Evolutionary conservation across 2,888 invertebrate genomes (phyloP).

Genomic region (Trissolcus brochymenae): DNA sequence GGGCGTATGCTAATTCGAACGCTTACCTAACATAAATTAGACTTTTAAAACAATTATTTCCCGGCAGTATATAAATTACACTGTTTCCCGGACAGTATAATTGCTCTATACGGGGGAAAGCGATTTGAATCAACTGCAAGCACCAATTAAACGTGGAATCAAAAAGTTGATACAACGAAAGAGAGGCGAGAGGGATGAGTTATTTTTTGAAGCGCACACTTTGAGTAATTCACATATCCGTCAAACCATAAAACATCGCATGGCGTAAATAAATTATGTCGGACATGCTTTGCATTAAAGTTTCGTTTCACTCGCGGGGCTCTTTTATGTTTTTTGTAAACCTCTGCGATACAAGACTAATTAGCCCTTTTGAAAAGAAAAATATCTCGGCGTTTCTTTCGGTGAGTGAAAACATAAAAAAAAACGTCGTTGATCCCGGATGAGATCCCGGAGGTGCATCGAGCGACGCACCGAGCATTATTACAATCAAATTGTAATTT

Average conservation of each 20-base stretch:
- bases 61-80: neutral
- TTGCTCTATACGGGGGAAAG: no score
- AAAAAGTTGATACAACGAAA: neutral
- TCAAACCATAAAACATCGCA: slow-evolving; percentile 2
- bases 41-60: slow-evolving; percentile 1
- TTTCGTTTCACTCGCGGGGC: neutral
- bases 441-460: no score
- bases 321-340: neutral
- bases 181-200: neutral
- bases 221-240: neutral
- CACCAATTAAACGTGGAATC: neutral
- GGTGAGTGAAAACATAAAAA: no score
- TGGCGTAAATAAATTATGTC: slow-evolving; percentile 6
- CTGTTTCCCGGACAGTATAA: neutral
- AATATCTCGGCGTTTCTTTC: no score
- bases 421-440: no score
- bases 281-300: slow-evolving; percentile 1
- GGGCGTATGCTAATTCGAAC: neutral
- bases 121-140: neutral
- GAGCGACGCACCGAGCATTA: no score
- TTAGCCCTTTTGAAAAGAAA: neutral
- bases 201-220: neutral
- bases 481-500: no score
- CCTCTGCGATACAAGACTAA: neutral
- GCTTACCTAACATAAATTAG: neutral